Conservation (phyloP, 2,113 vertebrate genomes). For the Cranoglanis bouderius region DNA sequence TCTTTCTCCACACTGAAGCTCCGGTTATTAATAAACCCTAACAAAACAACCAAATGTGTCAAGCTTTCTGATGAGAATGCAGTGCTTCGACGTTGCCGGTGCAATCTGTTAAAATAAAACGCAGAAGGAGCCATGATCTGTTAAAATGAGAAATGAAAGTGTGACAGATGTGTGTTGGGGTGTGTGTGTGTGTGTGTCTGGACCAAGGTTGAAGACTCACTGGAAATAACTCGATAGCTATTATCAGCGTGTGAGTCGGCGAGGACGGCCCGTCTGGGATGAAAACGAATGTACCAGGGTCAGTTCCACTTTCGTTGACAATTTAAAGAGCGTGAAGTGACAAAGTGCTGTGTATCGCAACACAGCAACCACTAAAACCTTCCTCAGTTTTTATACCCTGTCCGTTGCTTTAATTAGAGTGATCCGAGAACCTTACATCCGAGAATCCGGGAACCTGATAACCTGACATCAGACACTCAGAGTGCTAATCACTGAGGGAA, state of each 20-base stretch:
- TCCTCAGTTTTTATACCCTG: neutral
- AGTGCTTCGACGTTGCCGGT: neutral
- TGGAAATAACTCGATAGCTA: conserved; percentile 37
- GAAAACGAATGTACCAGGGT: conserved; percentile 73
- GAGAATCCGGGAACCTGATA: neutral
- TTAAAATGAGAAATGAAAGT: conserved; percentile 25
- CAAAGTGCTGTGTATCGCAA: neutral
- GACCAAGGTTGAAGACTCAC: conserved; percentile 7
- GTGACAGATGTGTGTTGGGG: conserved; percentile 9
- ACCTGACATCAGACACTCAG: neutral
- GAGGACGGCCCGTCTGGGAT: conserved; percentile 66
- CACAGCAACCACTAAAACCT: neutral
- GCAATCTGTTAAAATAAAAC: conserved; percentile 19
- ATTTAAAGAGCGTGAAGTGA: conserved; percentile 15
- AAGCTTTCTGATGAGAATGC: neutral
- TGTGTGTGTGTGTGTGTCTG: conserved; percentile 24
- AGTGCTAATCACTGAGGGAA: neutral
- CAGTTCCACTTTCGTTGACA: conserved; percentile 19
- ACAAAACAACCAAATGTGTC: neutral
- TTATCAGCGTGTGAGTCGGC: conserved; percentile 60
- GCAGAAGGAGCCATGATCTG: conserved; percentile 12
- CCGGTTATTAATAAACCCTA: conserved; percentile 5
- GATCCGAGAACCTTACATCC: neutral
- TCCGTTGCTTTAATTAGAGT: neutral
- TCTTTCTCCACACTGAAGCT: conserved; percentile 6